Evolutionary conservation across 2,797 vertebrate genomes (phyloP), one percentile per base, ranked within the genome.

Genomic region (Oophaga sylvatica): DNA sequence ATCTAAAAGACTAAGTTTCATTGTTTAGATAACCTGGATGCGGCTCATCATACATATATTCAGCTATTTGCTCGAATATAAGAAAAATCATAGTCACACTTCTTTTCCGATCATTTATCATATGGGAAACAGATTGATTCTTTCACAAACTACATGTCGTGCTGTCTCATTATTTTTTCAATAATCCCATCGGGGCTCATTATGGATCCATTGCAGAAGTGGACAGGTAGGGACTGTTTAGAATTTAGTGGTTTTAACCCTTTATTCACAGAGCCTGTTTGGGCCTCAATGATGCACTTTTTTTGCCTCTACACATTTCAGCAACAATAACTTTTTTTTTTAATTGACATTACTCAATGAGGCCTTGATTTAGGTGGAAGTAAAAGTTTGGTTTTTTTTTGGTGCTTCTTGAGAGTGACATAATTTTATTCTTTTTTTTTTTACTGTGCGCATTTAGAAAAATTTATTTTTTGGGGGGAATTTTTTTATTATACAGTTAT

Each of bases 181-280:
- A 76, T 84, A 76, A 84, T 84, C 70, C 57, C 82, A 84, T 84
- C 35, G 82, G 82, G 70, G 70, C 82, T 84, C 70, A 63, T 84
- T 84, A 84, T 75, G 22, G 70, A n/a, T 41, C 71, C 70, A 84
- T 76, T 75, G 82, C 70, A 75, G 70, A n/a, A 76, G 70, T 26
- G 68, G 82, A 84, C 71, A 45, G 70, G 35, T 60, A 84, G 31
- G 82, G 70, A 60, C 82, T 73, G 57, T 48, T 26, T 31, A 73
- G 60, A 84, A 57, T 84, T 73, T 75, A 68, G 29, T 57, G n/a
- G 70, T 73, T 83, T 83, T 68, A 81, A 41, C 63, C 3, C 17
- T 45, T 65, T 20, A 65, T 81, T 48, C 22, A 53, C 67, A 67
- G 48, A 62, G 17, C 13, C 67, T 16, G 10, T n/a, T 22, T 83